A percentile compares a stretch with the other conserved stretches of the same genome.
These are phyloP conservation scores for Sminthopsis crassicaudata DNA, from an alignment of 2,113 vertebrate genomes.

Conservation along the genomic window DNA sequence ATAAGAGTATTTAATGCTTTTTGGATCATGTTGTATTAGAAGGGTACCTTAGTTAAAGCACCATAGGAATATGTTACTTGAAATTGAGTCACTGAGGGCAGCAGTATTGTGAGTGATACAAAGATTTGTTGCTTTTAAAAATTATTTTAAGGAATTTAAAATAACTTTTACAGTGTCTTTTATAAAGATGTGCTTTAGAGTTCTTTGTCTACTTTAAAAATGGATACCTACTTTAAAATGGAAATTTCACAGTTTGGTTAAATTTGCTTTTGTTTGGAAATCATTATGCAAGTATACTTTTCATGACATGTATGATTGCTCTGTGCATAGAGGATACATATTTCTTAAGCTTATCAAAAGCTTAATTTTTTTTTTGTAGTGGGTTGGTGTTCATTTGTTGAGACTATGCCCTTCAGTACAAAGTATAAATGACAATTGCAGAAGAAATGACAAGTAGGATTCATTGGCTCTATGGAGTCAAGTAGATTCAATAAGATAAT, in stretches of 20 bases:
- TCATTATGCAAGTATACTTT: slow-evolving; percentile 28
- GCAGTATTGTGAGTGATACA: background rate
- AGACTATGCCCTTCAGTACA: slow-evolving; percentile 27
- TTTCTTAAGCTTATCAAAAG: slow-evolving; percentile 59
- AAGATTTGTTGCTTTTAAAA: background rate
- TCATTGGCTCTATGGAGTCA: background rate
- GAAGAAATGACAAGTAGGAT: slow-evolving; percentile 50
- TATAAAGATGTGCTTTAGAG: background rate
- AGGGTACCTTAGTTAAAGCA: background rate
- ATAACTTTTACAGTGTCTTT: background rate
- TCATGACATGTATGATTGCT: slow-evolving; percentile 49
- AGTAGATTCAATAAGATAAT: slow-evolving; percentile 25
- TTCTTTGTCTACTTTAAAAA: slow-evolving; percentile 32
- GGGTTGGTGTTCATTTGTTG: slow-evolving; percentile 48
- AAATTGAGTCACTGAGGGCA: slow-evolving; percentile 2
- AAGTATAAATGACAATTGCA: slow-evolving; percentile 38
- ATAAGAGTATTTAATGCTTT: background rate
- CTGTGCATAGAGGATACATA: background rate
- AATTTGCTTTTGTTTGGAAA: slow-evolving; percentile 39
- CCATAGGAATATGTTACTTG: background rate
- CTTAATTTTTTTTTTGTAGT: slow-evolving; percentile 39
- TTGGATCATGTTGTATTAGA: background rate
- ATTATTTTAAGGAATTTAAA: background rate
- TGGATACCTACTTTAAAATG: slow-evolving; percentile 15
- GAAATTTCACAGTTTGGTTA: slow-evolving; percentile 2